phyloP scores from a whole-genome alignment of 2,797 vertebrate species.

The Argyrosomus regius region DNA sequence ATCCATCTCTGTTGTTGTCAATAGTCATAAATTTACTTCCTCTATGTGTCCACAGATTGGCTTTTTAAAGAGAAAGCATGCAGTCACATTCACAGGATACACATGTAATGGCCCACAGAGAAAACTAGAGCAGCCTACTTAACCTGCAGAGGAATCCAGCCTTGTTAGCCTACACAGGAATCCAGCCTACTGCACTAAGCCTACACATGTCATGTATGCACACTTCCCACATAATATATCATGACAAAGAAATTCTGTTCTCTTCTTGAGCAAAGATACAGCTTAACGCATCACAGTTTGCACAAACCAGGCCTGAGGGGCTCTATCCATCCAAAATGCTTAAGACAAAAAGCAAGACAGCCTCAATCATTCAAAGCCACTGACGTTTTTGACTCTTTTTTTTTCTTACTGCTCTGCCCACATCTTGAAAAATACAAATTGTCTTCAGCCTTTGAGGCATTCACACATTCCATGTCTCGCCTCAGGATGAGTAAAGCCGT shows the following conservation, averaged over 20 bases:
- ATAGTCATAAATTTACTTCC: conserved; percentile 24
- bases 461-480: conserved; percentile 35
- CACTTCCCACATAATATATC: conserved; percentile 59
- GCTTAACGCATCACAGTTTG: conserved; percentile 52
- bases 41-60: conserved; percentile 32
- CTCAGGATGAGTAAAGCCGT: conserved; percentile 35
- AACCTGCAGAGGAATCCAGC: conserved; percentile 67
- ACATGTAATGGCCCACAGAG: conserved; percentile 45
- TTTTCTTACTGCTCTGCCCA: conserved; percentile 31
- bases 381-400: conserved; percentile 32
- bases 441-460: conserved; percentile 42
- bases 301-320: conserved; percentile 45
- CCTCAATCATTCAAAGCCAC: conserved; percentile 48
- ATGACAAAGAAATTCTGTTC: conserved; percentile 61
- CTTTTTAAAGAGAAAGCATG: conserved; percentile 24
- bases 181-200: conserved; percentile 45
- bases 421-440: conserved; percentile 56
- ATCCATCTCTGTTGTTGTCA: neutral
- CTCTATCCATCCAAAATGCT: conserved; percentile 31
- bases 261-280: conserved; percentile 35
- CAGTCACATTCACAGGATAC: conserved; percentile 50
- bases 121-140: conserved; percentile 56
- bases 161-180: conserved; percentile 62
- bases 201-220: conserved; percentile 61
- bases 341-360: conserved; percentile 23